These are phyloP conservation scores for Hydrolagus colliei DNA, from an alignment of 2,797 vertebrate species.

Conservation along the genomic window DNA sequence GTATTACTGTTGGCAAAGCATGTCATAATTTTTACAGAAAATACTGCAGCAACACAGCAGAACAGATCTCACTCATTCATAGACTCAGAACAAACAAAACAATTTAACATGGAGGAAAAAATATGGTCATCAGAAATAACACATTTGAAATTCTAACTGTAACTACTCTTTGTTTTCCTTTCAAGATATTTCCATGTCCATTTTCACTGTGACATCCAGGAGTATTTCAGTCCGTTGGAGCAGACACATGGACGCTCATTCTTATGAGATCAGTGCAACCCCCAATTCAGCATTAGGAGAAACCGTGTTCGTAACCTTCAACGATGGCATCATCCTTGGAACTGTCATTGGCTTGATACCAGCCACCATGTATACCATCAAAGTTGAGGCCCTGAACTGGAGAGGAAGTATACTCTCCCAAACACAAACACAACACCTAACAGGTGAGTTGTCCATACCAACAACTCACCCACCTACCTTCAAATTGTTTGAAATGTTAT, in stretches of 20 bases:
- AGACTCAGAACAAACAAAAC: too few relatives aligned
- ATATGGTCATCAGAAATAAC: neutral
- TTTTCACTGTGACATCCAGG: constrained; percentile 59
- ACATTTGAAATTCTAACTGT: constrained; percentile 3
- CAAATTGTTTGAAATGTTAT: too few relatives aligned
- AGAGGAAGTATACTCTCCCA: constrained; percentile 39
- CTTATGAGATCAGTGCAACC: constrained; percentile 57
- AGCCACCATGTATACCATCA: constrained; percentile 48
- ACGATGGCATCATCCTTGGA: constrained; percentile 60
- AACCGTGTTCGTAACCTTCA: constrained; percentile 49
- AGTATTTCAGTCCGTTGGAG: constrained; percentile 55
- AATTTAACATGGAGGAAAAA: neutral
- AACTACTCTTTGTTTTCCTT: constrained; percentile 16
- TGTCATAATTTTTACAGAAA: too few relatives aligned
- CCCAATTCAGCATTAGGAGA: constrained; percentile 38
- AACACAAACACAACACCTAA: constrained; percentile 40
- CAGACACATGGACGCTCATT: constrained; percentile 49
- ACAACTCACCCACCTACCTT: neutral
- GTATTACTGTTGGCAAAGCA: neutral
- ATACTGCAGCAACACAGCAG: neutral
- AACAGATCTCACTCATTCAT: neutral
- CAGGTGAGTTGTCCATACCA: constrained; percentile 47
- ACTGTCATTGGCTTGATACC: constrained; percentile 55
- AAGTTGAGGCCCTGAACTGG: constrained; percentile 54
- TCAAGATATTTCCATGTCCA: constrained; percentile 49